These are phyloP conservation scores for Spea multiplicata DNA, from an alignment of 2,113 vertebrate species.

Conservation along the genomic window DNA sequence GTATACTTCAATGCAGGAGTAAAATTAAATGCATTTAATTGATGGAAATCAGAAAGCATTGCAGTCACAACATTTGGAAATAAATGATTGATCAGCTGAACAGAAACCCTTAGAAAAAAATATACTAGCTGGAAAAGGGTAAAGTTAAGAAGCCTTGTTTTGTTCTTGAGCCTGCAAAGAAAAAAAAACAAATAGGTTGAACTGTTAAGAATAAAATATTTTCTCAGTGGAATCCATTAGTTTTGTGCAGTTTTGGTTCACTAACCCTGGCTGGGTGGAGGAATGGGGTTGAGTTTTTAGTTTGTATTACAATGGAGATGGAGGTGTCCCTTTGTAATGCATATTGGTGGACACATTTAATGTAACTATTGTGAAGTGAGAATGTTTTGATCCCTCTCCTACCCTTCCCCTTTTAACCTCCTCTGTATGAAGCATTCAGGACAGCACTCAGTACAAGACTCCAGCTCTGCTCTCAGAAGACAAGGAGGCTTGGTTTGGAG, in stretches of 20 bases:
- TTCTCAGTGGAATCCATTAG: conserved; percentile 35
- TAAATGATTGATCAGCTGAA: conserved; percentile 20
- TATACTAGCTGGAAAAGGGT: conserved; percentile 4
- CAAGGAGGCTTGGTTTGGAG: conserved; percentile 55
- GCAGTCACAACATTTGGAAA: conserved; percentile 1
- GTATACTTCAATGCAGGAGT: neutral
- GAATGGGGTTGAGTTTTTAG: conserved; percentile 44
- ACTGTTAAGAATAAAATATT: conserved; percentile 23
- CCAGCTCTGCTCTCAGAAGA: conserved; percentile 51
- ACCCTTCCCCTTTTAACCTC: conserved; percentile 62
- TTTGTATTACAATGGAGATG: conserved; percentile 35
- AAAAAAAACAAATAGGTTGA: conserved; percentile 19
- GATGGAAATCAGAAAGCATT: neutral
- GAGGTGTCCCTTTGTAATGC: conserved; percentile 47
- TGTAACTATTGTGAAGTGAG: conserved; percentile 59
- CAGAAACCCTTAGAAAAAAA: neutral
- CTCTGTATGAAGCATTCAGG: conserved; percentile 56
- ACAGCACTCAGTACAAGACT: conserved; percentile 56
- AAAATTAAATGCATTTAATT: neutral
- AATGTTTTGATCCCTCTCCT: conserved; percentile 57
- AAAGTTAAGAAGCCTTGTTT: conserved; percentile 32
- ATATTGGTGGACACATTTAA: conserved; percentile 57
- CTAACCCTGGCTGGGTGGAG: conserved; percentile 28
- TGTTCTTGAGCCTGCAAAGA: conserved; percentile 6
- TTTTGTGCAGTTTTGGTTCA: conserved; percentile 47